Percentiles rank a stretch among this genome's conserved stretches.
Evolutionary conservation across 1,140 invertebrate genomes (phyloP).

Genomic region (Bombus impatiens): DNA sequence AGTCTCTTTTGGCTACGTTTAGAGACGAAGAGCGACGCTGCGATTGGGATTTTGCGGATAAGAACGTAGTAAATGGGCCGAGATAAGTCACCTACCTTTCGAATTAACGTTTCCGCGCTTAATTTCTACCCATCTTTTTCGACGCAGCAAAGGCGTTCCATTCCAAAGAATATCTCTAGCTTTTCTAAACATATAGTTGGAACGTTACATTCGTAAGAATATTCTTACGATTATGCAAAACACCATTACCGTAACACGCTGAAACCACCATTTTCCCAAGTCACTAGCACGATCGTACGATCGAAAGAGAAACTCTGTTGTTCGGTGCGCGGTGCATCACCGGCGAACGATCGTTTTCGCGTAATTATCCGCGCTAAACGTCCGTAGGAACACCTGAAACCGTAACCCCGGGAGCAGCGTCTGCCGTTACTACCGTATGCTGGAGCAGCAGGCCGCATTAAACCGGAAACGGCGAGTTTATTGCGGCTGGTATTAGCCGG

Average conservation of each 20-base stretch:
- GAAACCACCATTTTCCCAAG: not conserved
- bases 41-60: not conserved
- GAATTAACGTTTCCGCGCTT: not conserved
- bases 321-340: not conserved
- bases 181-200: not conserved
- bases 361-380: conserved; percentile 31
- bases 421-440: not conserved
- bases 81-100: not conserved
- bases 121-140: no score
- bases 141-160: no score
- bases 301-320: not conserved
- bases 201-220: not conserved
- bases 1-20: not conserved
- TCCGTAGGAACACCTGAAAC: conserved; percentile 25
- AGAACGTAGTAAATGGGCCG: no score
- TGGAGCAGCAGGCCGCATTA: not conserved
- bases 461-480: conserved; percentile 53
- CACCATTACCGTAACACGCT: not conserved
- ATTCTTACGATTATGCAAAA: not conserved
- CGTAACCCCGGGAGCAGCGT: not conserved
- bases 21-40: not conserved
- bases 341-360: conserved; percentile 8
- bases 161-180: not conserved
- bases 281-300: not conserved
- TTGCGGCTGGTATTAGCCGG: conserved; percentile 35